Base-by-base conservation (phyloP, 2,888 invertebrate species). In the Tuberolachnus salignus region DNA sequence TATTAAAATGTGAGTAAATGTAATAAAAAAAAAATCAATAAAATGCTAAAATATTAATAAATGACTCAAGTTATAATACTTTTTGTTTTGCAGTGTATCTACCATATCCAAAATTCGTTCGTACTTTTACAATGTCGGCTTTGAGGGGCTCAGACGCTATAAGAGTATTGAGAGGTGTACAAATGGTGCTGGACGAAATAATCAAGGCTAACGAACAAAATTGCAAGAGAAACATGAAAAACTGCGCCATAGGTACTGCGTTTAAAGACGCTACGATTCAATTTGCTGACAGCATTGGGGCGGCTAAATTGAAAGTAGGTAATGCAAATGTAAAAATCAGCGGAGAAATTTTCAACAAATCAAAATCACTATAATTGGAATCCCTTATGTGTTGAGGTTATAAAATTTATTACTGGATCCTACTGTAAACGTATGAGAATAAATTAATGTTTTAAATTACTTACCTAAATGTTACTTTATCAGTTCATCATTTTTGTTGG, bases 121-220 rank as follows among this genome's bases (percentile, higher is more conserved):
- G 34, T 34, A 34, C 34, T 3, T 4, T 34, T 34, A 34, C 3
- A 34, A 83, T 83, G 83, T 82, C 82, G 16, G 82, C 82, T 71
- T 81, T 81, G 16, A 75, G 82, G 55, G 64, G 81, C 26, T 80
- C 81, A 16, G 83, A 83, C 81, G 70, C 83, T 8, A 59, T 82
- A 4, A 83, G 83, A 34, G 87, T 94, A 81, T 84, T 93, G 82
- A 89, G 89, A 84, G 93, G 94, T 61, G 85, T 91, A 80, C 90
- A 92, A 83, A 87, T 89, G 67, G 90, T 94, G 72, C 87, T 88
- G 55, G 89, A 90, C 84, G 92, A 92, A 61, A 87, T 90, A 70
- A 84, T 89, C 26, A 90, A 89, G 84, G 85, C 91, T 81, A 92
- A 93, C 84, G 88, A 90, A 84, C 87, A 89, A 82, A 86, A 88